Base-by-base conservation (phyloP, 2,113 vertebrate genomes). In the Brachionichthys hirsutus region DNA sequence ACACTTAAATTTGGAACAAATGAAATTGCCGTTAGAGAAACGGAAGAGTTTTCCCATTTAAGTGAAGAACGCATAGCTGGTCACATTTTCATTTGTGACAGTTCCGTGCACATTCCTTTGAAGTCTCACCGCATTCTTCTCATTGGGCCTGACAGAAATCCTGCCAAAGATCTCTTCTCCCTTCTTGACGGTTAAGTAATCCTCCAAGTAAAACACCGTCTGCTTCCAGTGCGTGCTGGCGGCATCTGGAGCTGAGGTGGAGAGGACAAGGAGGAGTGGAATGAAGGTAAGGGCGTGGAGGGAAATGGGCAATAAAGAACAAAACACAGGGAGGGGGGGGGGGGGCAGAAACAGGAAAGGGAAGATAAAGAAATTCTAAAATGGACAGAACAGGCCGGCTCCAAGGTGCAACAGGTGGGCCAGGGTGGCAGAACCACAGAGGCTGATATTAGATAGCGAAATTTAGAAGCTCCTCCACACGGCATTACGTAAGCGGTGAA, bases 211-310 rank as follows among this genome's bases (percentile, higher is more conserved):
- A 91, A 98, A 98, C 54, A 98, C 96, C 0, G 97, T 98, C 91
- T 98, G 96, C 84, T 99, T 99, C 96, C 96, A 99, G 90, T 98
- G 97, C 40, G 97, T 98, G 75, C 94, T 98, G 42, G 94, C 92
- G 36, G 94, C 94, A 45, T 99, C 95, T 0, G 97, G 97, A 73
- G 95, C 96, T 99, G 78, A 30, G 66, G 53, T 8, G n/a, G n/a
- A 24, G 49, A 20, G 44, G 19, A 42, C 2, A 8, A n/a, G 16
- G 11, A 49, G 45, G 44, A 44, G 24, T 6, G 24, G 34, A 38
- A 40, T n/a, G 9, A 44, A 34, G 13, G 12, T n/a, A 42, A 6
- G 40, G 11, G 22, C 36, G 15, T 11, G 7, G 24, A 30, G 8
- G 2, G 24, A 22, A 45, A 10, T 5, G 17, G 8, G 16, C 35